Evolutionary conservation across 2,888 invertebrate species (phyloP), one percentile per base, ranked within the genome.

Genomic region (Thymelicus sylvestris): DNA sequence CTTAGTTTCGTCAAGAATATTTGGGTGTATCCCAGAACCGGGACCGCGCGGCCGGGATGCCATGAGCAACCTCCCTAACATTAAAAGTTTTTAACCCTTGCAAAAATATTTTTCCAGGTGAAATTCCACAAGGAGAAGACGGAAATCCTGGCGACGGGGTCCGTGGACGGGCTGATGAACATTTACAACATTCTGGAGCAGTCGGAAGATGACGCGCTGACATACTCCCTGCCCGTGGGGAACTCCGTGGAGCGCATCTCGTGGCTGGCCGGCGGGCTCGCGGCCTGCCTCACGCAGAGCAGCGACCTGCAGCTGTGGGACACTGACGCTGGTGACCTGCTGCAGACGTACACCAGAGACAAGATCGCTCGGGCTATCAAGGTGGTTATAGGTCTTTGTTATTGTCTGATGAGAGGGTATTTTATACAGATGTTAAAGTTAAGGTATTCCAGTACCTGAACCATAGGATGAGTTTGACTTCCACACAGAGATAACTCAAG

Each of bases 101-200:
- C 55, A 12, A 50, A n/a, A 48, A 48, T 15, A 38, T 63, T 50
- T 39, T 66, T 61, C 13, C 82, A 96, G 94, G 94, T 97, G 0
- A 94, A 94, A 82, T 98, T 98, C 86, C 96, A 97, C 93, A 94
- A 95, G 67, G 86, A 82, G 7, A 95, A 96, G 81, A 88, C 94
- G 3, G 95, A 97, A 83, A 86, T 94, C 7, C 81, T 98, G 67
- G 95, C 96, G 13, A 95, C 97, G 0, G 97, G 97, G 0, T 96
- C 97, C 1, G 95, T 95, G 0, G 98, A 98, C 86, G 98, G 98
- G 0, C 93, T 98, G 15, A 95, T 98, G 1, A 98, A 98, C 88
- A 83, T 97, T 3, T 98, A 96, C 87, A 96, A 98, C 86, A 93
- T 98, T 31, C 94, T 95, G 64, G 95, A 97, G 82, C 80, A 91